Conservation (phyloP, 2,113 vertebrate genomes). For the Zeus faber region DNA sequence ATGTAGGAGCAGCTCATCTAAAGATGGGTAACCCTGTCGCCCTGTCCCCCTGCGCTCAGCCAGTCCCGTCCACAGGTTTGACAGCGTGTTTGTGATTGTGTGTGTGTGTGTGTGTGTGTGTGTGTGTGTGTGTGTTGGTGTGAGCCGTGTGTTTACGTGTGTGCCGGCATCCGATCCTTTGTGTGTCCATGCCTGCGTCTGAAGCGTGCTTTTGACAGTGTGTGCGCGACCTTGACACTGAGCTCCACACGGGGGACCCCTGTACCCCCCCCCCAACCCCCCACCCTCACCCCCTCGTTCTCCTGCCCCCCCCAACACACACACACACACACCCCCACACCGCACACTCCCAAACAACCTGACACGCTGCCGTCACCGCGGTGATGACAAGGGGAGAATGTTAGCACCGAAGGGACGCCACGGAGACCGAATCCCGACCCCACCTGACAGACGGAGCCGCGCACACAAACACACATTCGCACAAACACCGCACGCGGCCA, state of each 20-base stretch:
- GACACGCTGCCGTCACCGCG: slow-evolving; percentile 66
- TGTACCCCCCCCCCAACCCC: slow-evolving; percentile 36
- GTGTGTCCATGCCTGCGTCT: slow-evolving; percentile 35
- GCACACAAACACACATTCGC: slow-evolving; percentile 22
- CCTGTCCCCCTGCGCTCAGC: slow-evolving; percentile 58
- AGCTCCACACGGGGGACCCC: slow-evolving; percentile 66
- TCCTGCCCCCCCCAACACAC: slow-evolving; percentile 19
- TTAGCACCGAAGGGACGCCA: slow-evolving; percentile 65
- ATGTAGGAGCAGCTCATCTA: slow-evolving; percentile 69
- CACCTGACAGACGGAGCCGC: slow-evolving; percentile 67
- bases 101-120: slow-evolving; percentile 32
- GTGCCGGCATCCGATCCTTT: too few species aligned
- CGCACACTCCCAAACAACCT: slow-evolving; percentile 67
- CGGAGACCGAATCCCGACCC: slow-evolving; percentile 65
- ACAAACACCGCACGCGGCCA: slow-evolving; percentile 1
- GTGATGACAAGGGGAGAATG: slow-evolving; percentile 70
- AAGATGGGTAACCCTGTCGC: slow-evolving; percentile 75
- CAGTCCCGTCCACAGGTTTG: slow-evolving; percentile 70
- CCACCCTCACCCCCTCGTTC: slow-evolving; percentile 15
- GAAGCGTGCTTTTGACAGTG: slow-evolving; percentile 54
- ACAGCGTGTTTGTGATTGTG: slow-evolving; percentile 52
- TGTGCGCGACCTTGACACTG: slow-evolving; percentile 71
- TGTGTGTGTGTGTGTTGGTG: slow-evolving; percentile 1
- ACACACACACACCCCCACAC: slow-evolving; percentile 13
- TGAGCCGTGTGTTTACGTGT: slow-evolving; percentile 14